These are phyloP conservation scores for Ramphastos sulfuratus DNA, from an alignment of 2,113 vertebrate species.

Conservation along the genomic window DNA sequence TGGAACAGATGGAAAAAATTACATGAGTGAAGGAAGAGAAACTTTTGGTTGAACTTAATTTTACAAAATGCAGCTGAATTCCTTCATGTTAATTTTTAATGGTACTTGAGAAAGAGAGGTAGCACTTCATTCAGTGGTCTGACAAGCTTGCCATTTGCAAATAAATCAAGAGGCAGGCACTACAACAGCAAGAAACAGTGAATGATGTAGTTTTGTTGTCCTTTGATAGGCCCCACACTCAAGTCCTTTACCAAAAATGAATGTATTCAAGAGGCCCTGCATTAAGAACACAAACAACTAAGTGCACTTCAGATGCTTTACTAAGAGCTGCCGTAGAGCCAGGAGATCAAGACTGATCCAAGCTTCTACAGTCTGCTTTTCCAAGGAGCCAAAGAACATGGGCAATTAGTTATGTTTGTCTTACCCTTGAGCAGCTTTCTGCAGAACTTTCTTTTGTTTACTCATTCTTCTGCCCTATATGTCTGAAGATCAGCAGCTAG, in stretches of 20 bases:
- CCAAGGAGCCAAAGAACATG: constrained; percentile 46
- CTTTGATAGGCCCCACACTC: constrained; percentile 77
- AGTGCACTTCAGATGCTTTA: constrained; percentile 78
- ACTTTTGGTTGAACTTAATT: constrained; percentile 44
- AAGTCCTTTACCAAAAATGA: constrained; percentile 84
- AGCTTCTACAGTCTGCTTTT: constrained; percentile 63
- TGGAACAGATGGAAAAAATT: constrained; percentile 49
- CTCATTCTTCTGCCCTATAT: constrained; percentile 35
- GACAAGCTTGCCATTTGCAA: constrained; percentile 80
- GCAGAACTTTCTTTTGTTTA: constrained; percentile 23
- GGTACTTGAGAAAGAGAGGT: constrained; percentile 68
- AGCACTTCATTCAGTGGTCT: constrained; percentile 69
- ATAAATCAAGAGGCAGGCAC: constrained; percentile 81
- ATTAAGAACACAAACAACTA: constrained; percentile 85
- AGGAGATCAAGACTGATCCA: constrained; percentile 60
- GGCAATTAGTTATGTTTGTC: constrained; percentile 71
- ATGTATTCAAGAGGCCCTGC: constrained; percentile 81
- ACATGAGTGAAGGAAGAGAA: constrained; percentile 5
- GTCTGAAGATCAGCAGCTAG: neutral
- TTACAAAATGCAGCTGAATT: constrained; percentile 75
- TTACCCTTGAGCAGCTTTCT: constrained; percentile 43
- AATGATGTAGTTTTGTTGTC: constrained; percentile 78
- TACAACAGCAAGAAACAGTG: constrained; percentile 69
- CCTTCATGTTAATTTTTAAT: constrained; percentile 71
- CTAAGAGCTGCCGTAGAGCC: constrained; percentile 74